These are phyloP conservation scores for Caenorhabditis latens DNA, from an alignment of 1,140 invertebrate species.

Conservation along the genomic window DNA sequence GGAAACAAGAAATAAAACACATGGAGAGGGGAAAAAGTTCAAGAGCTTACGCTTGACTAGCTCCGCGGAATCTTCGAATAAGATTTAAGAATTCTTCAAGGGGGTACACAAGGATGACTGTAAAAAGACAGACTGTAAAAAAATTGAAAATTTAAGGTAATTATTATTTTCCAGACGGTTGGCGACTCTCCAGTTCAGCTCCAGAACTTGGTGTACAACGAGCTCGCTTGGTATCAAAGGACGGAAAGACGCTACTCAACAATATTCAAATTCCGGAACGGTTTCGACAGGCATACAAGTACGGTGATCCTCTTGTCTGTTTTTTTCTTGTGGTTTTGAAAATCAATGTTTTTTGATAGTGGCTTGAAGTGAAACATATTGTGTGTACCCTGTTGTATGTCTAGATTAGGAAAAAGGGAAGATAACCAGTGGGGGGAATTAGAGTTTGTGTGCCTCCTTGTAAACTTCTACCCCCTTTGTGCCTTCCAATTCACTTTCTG, in stretches of 20 bases:
- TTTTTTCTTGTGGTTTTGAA: background rate
- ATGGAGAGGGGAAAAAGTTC: slow-evolving; percentile 9
- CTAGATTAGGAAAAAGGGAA: no score
- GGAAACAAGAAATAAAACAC: slow-evolving; percentile 23
- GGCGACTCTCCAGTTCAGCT: slow-evolving; percentile 43
- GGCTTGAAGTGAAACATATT: background rate
- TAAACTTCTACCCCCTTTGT: background rate
- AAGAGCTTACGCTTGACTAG: slow-evolving; percentile 26
- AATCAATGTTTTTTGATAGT: background rate
- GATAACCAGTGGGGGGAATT: no score
- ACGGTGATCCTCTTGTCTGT: background rate
- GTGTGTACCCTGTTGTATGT: no score
- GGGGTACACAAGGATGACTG: no score
- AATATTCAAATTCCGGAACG: slow-evolving; percentile 58
- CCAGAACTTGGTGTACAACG: slow-evolving; percentile 47
- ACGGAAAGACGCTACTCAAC: slow-evolving; percentile 55
- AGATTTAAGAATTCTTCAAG: no score
- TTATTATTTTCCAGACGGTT: no score
- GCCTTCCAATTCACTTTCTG: background rate
- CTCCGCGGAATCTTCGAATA: background rate
- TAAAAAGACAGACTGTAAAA: no score
- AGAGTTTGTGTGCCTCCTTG: background rate
- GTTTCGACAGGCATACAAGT: slow-evolving; percentile 49
- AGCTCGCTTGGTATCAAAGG: slow-evolving; percentile 57
- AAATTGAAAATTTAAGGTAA: no score